Evolutionary conservation across 2,888 invertebrate species (phyloP).

Genomic region (Pseudococcus longispinus): DNA sequence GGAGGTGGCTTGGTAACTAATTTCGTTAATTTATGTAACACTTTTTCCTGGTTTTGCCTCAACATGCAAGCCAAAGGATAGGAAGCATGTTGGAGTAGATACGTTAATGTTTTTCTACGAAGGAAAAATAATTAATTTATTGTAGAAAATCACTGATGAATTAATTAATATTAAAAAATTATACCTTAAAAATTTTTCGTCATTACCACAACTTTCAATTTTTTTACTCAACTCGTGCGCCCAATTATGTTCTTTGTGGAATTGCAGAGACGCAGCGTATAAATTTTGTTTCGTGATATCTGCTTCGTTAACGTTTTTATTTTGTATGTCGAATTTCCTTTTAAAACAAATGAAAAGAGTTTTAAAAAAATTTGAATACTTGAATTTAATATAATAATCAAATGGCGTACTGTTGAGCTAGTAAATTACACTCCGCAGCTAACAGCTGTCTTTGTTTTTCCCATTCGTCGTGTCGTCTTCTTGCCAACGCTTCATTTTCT

Average conservation of each 20-base stretch:
- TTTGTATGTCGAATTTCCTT: conserved; percentile 43
- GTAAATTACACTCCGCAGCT: conserved; percentile 21
- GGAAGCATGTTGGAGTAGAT: conserved; percentile 43
- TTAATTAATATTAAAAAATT: background rate
- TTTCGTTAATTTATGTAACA: conserved; percentile 48
- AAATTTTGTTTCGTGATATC: conserved; percentile 51
- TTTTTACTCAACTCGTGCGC: conserved; percentile 45
- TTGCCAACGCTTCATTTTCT: conserved; percentile 43
- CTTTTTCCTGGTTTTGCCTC: conserved; percentile 42
- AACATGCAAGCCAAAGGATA: conserved; percentile 47
- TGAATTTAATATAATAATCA: background rate
- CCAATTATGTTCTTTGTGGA: conserved; percentile 51
- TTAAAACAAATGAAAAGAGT: background rate
- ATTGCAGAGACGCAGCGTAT: conserved; percentile 46
- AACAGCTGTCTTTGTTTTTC: conserved; percentile 44
- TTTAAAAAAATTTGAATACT: background rate
- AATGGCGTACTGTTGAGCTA: conserved; percentile 38
- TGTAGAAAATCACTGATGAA: background rate
- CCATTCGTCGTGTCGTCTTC: conserved; percentile 44
- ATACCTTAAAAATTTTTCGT: conserved; percentile 28
- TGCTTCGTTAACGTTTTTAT: conserved; percentile 25
- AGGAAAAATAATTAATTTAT: background rate
- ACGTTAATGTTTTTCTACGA: conserved; percentile 20
- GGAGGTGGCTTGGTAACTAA: background rate
- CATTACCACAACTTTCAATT: background rate